These are phyloP conservation scores for Coreius guichenoti DNA, from an alignment of 2,797 vertebrate species.

Conservation along the genomic window DNA sequence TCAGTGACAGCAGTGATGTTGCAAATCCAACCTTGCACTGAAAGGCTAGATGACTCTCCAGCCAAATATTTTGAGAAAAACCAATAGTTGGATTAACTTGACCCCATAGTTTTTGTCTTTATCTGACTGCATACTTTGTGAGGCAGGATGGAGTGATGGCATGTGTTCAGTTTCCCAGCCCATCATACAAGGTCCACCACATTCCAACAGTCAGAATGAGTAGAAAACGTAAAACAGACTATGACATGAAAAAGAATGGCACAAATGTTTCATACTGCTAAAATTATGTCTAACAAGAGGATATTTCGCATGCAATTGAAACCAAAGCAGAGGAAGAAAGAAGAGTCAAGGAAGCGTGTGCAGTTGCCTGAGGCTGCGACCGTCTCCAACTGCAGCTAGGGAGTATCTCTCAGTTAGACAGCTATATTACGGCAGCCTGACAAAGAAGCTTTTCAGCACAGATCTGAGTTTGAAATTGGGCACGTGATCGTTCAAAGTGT, in stretches of 20 bases:
- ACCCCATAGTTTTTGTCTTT: slow-evolving; percentile 69
- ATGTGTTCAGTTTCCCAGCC: slow-evolving; percentile 68
- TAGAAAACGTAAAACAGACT: slow-evolving; percentile 22
- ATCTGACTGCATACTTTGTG: slow-evolving; percentile 75
- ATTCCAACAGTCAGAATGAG: slow-evolving; percentile 61
- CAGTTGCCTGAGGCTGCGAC: slow-evolving; percentile 86
- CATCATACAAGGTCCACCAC: slow-evolving; percentile 58
- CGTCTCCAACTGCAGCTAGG: slow-evolving; percentile 78
- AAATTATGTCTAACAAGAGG: slow-evolving; percentile 72
- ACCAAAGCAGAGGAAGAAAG: slow-evolving; percentile 82
- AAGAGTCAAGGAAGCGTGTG: slow-evolving; percentile 86
- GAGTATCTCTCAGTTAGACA: slow-evolving; percentile 66
- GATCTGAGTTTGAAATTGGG: slow-evolving; percentile 70
- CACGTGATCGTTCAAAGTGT: slow-evolving; percentile 69
- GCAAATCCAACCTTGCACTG: slow-evolving; percentile 70
- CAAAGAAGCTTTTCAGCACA: slow-evolving; percentile 71
- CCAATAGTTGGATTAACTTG: slow-evolving; percentile 68
- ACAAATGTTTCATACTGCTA: slow-evolving; percentile 72
- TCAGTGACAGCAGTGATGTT: slow-evolving; percentile 73
- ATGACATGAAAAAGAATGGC: slow-evolving; percentile 51
- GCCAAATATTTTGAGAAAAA: slow-evolving; percentile 60
- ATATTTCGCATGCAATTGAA: slow-evolving; percentile 79
- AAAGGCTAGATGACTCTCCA: slow-evolving; percentile 66
- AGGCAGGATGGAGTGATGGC: slow-evolving; percentile 84
- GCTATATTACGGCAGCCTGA: slow-evolving; percentile 70